Evolutionary conservation across 2,888 invertebrate genomes (phyloP), one percentile per base, ranked within the genome.

Genomic region (Mactromeris polynyma): DNA sequence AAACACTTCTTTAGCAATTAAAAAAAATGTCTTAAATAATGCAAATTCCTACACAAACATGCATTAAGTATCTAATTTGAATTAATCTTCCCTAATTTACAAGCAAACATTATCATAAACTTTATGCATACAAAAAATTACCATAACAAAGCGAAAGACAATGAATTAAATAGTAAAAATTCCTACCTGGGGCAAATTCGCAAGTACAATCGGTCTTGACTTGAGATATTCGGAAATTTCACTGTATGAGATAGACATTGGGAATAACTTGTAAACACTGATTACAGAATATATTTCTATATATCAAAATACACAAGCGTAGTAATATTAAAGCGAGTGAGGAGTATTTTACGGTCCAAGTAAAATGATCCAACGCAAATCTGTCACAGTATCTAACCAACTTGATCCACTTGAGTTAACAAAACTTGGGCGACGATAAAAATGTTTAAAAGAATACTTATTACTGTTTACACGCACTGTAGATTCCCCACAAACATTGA

Each of bases 141-240:
- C n/a, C 58, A 64, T 64, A 64, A 64, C 58, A 26, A 26, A 26
- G 11, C 9, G 26, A 26, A 64, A 73, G 36, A 14, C 19, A 33
- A 73, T 69, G 33, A 33, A 69, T 33, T 38, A 78, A 58, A n/a
- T 58, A 69, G 33, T 11, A 73, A 73, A 73, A 36, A 78, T 84
- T 85, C 88, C 51, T 91, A 91, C 91, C 91, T 91, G 91, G 14
- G 88, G 90, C 38, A 90, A 77, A 79, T 90, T 91, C 40, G 91
- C 88, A 11, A 91, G 88, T 21, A 91, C 79, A 54, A 91, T 85
- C 7, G 91, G 90, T 51, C 91, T 54, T 0, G 89, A 77, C 83
- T 91, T 91, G 83, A 91, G 78, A 26, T 91, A 91, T 40, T 91
- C 91, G 33, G 90, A 83, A 31, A 91, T 90, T 69, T 91, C 91